Base-by-base conservation (phyloP, 2,113 vertebrate species). In the Strix aluco region DNA sequence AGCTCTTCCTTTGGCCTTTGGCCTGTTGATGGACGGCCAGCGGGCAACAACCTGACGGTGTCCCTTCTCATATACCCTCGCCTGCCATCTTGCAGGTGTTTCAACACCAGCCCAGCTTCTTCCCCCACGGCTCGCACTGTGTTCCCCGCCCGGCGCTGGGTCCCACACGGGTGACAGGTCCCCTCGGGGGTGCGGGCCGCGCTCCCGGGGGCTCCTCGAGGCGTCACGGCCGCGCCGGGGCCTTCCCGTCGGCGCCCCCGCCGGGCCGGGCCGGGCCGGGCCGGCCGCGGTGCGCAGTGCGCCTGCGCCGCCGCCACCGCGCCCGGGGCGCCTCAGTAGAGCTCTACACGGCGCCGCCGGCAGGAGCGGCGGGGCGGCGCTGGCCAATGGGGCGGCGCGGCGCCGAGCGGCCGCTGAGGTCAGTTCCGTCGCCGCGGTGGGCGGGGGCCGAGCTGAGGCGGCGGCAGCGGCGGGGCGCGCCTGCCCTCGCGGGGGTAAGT, bases 41-140 rank as follows among this genome's bases (percentile, higher is more conserved):
- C 27, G 5, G 34, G 4, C 36, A 10, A 2, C 58, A 3, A 3
- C 32, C 11, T 6, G 4, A 2, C 3, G 1, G 0, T 0, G 11
- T 38, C 4, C 4, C 47, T 22, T 7, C 12, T 9, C 3, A 1
- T 1, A 9, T 1, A 7, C 44, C 32, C n/a, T 15, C 7, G 13
- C 36, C 74, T 19, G 61, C 38, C 92, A 34, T 13, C 79, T 46
- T 29, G 54, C 73, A 69, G 54, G 27, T 40, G 61, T 10, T 38
- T 7, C 55, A 23, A 4, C 21, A 19, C 25, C 40, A 5, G 10
- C 20, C 27, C 42, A 5, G 23, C 42, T 44, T 19, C n/a, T 49
- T 49, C 6, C 54, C 21, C 2, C 52, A 13, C 8, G 13, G 40
- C 69, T 26, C 2, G 6, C 0, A 3, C 21, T 9, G 20, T 6